Conservation (phyloP, 2,888 invertebrate species). For the Thereva nobilitata region DNA sequence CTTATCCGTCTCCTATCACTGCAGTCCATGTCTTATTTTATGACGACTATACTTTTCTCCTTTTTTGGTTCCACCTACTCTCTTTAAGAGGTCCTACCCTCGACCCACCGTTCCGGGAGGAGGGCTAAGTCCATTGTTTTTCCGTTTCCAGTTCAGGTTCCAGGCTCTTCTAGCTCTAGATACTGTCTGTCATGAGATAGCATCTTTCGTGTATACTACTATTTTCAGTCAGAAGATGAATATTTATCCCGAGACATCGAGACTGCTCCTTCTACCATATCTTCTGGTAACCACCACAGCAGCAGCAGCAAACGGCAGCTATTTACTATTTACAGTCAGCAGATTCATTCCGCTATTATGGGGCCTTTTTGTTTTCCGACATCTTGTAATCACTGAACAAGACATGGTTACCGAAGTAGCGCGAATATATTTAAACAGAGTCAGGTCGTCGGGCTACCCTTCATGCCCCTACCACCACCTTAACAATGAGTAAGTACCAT, state of each 20-base stretch:
- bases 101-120: too few relatives aligned
- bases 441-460: not conserved
- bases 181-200: constrained; percentile 11
- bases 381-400: constrained; percentile 32
- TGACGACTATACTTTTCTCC: constrained; percentile 17
- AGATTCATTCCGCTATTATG: constrained; percentile 31
- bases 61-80: constrained; percentile 29
- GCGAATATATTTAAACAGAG: too few relatives aligned
- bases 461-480: not conserved
- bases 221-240: constrained; percentile 14
- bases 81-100: too few relatives aligned
- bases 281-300: too few relatives aligned
- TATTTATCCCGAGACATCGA: constrained; percentile 18
- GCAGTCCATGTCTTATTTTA: constrained; percentile 24
- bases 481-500: constrained; percentile 10
- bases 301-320: constrained; percentile 10
- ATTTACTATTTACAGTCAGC: constrained; percentile 31
- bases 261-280: constrained; percentile 9
- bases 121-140: constrained; percentile 16
- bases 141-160: constrained; percentile 7
- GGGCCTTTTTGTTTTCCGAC: constrained; percentile 29
- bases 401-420: constrained; percentile 17
- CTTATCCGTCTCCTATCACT: constrained; percentile 23
- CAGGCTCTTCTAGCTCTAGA: not conserved
- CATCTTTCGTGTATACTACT: constrained; percentile 16